A percentile compares a stretch with the other conserved stretches of the same genome.
Conservation (phyloP, 2,113 vertebrate genomes). For the Ramphastos sulfuratus region DNA sequence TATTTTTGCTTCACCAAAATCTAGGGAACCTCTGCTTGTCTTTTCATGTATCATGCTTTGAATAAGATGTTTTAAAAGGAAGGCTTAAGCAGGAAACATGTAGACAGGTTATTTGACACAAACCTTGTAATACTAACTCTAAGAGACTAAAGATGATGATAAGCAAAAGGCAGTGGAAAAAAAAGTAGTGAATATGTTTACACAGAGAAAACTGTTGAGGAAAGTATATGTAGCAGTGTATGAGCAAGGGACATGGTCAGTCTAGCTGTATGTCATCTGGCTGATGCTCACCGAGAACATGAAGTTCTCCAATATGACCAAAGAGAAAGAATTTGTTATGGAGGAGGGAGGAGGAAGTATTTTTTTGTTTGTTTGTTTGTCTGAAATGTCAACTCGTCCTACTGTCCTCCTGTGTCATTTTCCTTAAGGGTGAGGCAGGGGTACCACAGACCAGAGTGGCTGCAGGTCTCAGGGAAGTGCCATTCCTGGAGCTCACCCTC, state of each 20-base stretch:
- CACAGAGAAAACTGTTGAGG: neutral
- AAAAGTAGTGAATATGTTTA: neutral
- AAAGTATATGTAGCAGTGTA: neutral
- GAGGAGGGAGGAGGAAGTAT: neutral
- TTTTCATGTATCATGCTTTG: neutral
- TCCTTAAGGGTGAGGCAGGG: neutral
- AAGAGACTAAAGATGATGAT: neutral
- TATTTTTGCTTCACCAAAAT: neutral
- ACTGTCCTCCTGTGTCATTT: neutral
- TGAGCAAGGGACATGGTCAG: neutral
- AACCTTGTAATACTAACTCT: neutral
- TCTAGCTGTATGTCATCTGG: neutral
- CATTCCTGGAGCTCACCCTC: neutral
- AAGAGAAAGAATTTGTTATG: neutral
- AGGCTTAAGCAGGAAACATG: neutral
- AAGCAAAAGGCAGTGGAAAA: neutral
- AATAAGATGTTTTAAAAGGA: neutral
- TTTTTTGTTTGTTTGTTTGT: neutral
- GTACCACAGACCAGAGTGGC: neutral
- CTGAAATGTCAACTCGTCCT: neutral
- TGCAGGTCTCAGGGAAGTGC: neutral
- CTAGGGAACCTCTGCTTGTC: neutral
- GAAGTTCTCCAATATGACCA: neutral
- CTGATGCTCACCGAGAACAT: neutral
- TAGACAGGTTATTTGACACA: neutral